Evolutionary conservation across 2,888 invertebrate species (phyloP).

Genomic region (Ennomos quercinarius): DNA sequence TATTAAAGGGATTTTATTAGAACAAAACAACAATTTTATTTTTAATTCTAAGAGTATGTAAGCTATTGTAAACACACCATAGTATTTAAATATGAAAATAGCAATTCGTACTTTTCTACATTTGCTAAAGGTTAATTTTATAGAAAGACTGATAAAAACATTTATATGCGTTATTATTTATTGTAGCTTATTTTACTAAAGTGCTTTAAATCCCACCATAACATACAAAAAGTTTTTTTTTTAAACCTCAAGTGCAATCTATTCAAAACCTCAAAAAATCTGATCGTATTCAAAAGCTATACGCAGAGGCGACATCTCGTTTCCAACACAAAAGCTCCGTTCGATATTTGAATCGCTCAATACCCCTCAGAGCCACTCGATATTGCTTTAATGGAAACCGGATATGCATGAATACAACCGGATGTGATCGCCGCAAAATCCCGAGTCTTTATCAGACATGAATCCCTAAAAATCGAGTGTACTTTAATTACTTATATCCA

Average conservation of each 20-base stretch:
- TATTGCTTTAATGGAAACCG: conserved; percentile 79
- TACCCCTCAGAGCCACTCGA: conserved; percentile 72
- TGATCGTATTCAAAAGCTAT: conserved; percentile 44
- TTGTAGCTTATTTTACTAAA: neutral
- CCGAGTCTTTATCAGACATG: conserved; percentile 56
- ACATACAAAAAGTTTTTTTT: conserved; percentile 27
- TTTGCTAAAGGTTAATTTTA: too few relatives aligned
- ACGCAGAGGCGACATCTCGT: conserved; percentile 62
- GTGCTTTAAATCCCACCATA: conserved; percentile 19
- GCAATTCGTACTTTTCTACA: too few relatives aligned
- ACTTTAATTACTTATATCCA: too few relatives aligned
- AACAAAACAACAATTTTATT: too few relatives aligned
- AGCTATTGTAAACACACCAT: too few relatives aligned
- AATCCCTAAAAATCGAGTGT: conserved; percentile 56
- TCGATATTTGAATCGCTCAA: conserved; percentile 65
- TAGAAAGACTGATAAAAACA: too few relatives aligned
- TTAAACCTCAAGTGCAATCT: conserved; percentile 26
- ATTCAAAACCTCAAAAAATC: conserved; percentile 30
- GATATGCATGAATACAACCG: conserved; percentile 62
- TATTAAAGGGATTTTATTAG: too few relatives aligned
- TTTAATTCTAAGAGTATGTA: too few relatives aligned
- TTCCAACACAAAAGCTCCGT: conserved; percentile 60
- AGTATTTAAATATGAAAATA: too few relatives aligned
- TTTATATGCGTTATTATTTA: too few relatives aligned
- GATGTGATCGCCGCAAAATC: conserved; percentile 69